These are phyloP conservation scores for Anthoscopus minutus DNA, from an alignment of 2,113 vertebrate genomes.

Conservation along the genomic window DNA sequence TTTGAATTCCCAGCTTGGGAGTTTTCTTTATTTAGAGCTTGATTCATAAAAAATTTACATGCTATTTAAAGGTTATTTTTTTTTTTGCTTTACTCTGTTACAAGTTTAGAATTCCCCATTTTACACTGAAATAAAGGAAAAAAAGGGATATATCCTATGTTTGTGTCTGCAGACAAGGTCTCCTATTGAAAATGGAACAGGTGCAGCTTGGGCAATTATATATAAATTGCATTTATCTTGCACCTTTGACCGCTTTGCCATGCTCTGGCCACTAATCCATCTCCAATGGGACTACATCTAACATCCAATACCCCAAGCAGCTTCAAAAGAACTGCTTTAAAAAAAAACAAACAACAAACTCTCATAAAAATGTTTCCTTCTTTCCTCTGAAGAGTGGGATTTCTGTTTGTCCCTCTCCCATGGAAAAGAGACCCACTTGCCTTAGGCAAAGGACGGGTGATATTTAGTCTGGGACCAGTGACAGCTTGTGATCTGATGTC, in stretches of 20 bases:
- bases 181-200: slow-evolving; percentile 51
- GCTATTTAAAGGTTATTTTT: slow-evolving; percentile 62
- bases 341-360: slow-evolving; percentile 24
- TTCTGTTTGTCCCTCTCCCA: not conserved
- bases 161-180: slow-evolving; percentile 20
- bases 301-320: slow-evolving; percentile 5
- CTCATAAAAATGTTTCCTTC: slow-evolving; percentile 32
- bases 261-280: slow-evolving; percentile 46
- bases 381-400: not conserved
- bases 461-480: slow-evolving; percentile 1
- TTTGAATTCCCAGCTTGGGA: slow-evolving; percentile 62
- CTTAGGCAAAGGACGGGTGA: not conserved
- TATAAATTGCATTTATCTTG: slow-evolving; percentile 63
- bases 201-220: slow-evolving; percentile 54
- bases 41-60: slow-evolving; percentile 69
- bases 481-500: not conserved
- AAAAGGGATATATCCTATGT: not conserved
- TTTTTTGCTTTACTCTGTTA: slow-evolving; percentile 47
- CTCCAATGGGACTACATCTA: slow-evolving; percentile 48
- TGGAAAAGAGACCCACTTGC: not conserved
- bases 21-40: slow-evolving; percentile 67
- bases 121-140: slow-evolving; percentile 33
- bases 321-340: slow-evolving; percentile 36
- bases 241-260: slow-evolving; percentile 45
- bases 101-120: slow-evolving; percentile 49